A percentile compares a stretch with the other conserved stretches of the same genome.
Conservation (phyloP, 2,797 vertebrate species). For the Clarias platycephalus region DNA sequence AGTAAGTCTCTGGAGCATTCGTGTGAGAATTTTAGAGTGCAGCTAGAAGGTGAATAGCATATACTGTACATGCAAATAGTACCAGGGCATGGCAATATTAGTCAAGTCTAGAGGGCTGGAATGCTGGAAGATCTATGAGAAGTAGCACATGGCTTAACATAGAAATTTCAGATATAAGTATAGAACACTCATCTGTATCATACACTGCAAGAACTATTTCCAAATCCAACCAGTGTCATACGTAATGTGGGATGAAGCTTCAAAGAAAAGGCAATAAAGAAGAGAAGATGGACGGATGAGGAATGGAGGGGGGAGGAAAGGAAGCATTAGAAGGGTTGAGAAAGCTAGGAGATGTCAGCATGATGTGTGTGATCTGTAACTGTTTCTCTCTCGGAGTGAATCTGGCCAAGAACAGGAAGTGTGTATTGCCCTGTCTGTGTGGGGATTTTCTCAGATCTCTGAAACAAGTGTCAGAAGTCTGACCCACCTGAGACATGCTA, state of each 20-base stretch:
- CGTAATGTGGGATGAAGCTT: background rate
- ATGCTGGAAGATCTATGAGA: background rate
- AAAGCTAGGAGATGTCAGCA: slow-evolving; percentile 16
- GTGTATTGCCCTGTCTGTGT: background rate
- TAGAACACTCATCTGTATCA: background rate
- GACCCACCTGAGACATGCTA: background rate
- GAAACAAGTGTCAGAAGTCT: slow-evolving; percentile 21
- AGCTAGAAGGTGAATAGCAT: background rate
- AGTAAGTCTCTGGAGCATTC: background rate
- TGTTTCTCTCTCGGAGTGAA: slow-evolving; percentile 3
- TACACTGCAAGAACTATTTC: background rate
- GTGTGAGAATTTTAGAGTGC: background rate
- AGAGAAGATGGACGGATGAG: background rate
- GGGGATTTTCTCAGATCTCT: slow-evolving; percentile 12
- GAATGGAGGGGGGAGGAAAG: background rate
- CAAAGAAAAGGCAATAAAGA: background rate
- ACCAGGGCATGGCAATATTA: background rate
- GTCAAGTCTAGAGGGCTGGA: background rate
- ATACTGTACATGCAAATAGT: background rate
- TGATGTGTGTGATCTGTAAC: slow-evolving; percentile 23
- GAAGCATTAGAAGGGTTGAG: slow-evolving; percentile 15
- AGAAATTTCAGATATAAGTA: background rate
- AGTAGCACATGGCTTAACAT: background rate
- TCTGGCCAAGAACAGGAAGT: background rate
- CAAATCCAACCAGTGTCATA: background rate